Evolutionary conservation across 2,888 invertebrate genomes (phyloP).

Genomic region (Autographa gamma): DNA sequence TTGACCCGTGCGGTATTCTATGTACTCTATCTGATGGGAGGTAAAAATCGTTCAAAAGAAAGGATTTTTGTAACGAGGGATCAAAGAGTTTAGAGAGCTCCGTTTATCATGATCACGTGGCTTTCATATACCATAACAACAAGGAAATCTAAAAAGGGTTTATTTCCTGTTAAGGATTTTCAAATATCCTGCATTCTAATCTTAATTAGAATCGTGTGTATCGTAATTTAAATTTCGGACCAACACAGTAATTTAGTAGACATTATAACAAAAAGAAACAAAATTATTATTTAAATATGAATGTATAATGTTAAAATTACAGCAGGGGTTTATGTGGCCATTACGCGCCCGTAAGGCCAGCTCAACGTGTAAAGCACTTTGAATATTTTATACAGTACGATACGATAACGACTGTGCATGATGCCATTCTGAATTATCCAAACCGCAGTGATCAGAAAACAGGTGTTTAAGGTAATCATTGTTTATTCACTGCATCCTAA

Average conservation of each 20-base stretch:
- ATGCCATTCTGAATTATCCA: too few species aligned
- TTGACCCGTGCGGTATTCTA: background rate
- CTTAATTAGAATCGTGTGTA: conserved; percentile 1
- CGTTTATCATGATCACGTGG: background rate
- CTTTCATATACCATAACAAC: conserved; percentile 6
- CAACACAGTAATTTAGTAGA: background rate
- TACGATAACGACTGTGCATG: too few species aligned
- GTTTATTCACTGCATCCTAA: too few species aligned
- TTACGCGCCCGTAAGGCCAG: too few species aligned
- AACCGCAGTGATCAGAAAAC: too few species aligned
- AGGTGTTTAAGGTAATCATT: too few species aligned
- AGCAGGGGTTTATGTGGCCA: too few species aligned
- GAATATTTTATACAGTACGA: too few species aligned
- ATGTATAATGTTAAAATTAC: background rate
- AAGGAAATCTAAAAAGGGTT: conserved; percentile 4
- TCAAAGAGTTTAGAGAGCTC: conserved; percentile 30
- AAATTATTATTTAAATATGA: conserved; percentile 4
- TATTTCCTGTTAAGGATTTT: background rate
- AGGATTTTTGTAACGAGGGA: conserved; percentile 18
- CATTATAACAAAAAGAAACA: conserved; percentile 1
- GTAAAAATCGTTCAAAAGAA: background rate
- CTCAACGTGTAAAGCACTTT: too few species aligned
- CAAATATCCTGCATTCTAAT: background rate
- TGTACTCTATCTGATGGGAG: background rate
- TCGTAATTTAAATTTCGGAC: background rate